These are phyloP conservation scores for Ceratina japonica DNA, from an alignment of 1,140 invertebrate species.

Conservation along the genomic window DNA sequence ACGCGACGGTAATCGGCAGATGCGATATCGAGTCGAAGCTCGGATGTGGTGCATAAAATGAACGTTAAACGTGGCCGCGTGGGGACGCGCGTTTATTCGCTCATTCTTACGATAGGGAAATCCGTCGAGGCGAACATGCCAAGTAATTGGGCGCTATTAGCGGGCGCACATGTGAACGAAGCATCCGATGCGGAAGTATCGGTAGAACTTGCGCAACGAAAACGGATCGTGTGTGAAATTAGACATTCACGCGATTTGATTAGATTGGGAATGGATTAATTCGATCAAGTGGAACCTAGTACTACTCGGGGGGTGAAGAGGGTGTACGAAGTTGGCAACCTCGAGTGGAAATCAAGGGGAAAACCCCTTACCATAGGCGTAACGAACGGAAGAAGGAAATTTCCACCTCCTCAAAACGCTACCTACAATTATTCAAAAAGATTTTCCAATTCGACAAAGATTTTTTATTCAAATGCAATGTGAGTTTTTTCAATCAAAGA, in stretches of 20 bases:
- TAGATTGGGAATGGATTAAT: constrained; percentile 63
- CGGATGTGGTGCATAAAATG: constrained; percentile 16
- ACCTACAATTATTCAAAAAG: too few relatives aligned
- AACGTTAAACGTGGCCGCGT: not conserved
- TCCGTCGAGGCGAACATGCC: constrained; percentile 24
- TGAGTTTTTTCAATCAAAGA: too few relatives aligned
- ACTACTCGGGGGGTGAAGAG: not conserved
- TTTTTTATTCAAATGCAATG: too few relatives aligned
- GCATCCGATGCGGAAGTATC: constrained; percentile 45
- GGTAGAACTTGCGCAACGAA: constrained; percentile 32
- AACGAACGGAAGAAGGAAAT: constrained; percentile 13
- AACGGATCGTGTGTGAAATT: constrained; percentile 59
- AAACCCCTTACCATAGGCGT: constrained; percentile 36
- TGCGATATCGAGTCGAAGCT: not conserved
- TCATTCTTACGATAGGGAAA: constrained; percentile 30
- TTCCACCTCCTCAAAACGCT: not conserved
- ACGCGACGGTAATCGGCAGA: too few relatives aligned
- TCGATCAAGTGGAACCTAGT: constrained; percentile 51
- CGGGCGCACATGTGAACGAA: constrained; percentile 25
- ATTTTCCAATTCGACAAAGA: too few relatives aligned
- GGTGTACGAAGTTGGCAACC: constrained; percentile 52
- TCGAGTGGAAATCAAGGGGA: constrained; percentile 59
- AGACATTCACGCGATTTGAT: constrained; percentile 62
- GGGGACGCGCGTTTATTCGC: not conserved
- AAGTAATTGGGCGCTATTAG: constrained; percentile 55